These are phyloP conservation scores for Drosophila cognata DNA, from an alignment of 2,888 invertebrate genomes.

Conservation along the genomic window DNA sequence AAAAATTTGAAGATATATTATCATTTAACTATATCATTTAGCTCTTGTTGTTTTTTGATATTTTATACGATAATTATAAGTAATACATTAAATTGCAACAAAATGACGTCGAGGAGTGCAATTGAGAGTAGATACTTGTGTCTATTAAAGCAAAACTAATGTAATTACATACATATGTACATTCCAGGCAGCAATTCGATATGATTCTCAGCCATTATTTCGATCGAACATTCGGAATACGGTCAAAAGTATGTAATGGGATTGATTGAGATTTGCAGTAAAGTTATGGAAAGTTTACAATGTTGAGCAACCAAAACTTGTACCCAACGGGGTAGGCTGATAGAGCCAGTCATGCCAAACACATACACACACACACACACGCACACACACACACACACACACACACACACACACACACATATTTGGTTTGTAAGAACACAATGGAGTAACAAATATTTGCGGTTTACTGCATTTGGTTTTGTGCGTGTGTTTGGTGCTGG, in stretches of 20 bases:
- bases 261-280: constrained; percentile 19
- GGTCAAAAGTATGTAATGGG: constrained; percentile 8
- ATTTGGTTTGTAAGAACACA: constrained; percentile 41
- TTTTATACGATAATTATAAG: neutral
- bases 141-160: neutral
- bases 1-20: neutral
- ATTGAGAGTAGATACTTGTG: neutral
- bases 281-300: constrained; percentile 25
- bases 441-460: constrained; percentile 79
- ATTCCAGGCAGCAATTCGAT: neutral
- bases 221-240: constrained; percentile 16
- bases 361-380: constrained; percentile 9
- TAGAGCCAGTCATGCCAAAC: constrained; percentile 31
- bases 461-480: constrained; percentile 63
- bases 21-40: neutral
- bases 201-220: constrained; percentile 1
- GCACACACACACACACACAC: constrained; percentile 11
- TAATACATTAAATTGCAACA: neutral
- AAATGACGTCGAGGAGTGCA: neutral
- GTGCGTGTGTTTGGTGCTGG: neutral
- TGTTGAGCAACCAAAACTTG: constrained; percentile 22
- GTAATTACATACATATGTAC: neutral
- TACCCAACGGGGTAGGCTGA: constrained; percentile 26
- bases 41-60: neutral
- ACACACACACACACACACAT: constrained; percentile 13